Evolutionary conservation across 2,113 vertebrate species (phyloP).

Genomic region (Gila orcuttii): DNA sequence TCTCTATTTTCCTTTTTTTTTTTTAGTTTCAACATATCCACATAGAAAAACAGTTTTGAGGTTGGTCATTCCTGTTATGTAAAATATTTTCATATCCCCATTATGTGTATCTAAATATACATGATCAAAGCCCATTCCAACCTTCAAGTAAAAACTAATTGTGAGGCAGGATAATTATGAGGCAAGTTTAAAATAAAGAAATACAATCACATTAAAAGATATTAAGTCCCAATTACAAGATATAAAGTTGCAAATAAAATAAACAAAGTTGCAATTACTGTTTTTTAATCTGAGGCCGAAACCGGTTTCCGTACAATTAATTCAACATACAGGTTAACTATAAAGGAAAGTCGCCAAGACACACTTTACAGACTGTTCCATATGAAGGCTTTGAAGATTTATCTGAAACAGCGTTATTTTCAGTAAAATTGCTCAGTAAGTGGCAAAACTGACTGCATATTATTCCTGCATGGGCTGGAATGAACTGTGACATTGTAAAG

Average conservation of each 20-base stretch:
- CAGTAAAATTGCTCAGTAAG: neutral
- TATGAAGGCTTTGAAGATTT: neutral
- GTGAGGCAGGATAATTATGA: neutral
- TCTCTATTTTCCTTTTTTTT: neutral
- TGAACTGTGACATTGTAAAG: neutral
- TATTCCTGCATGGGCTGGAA: neutral
- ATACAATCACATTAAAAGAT: too few relatives aligned
- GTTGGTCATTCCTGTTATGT: constrained; percentile 17
- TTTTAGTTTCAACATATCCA: neutral
- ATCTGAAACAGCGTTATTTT: constrained; percentile 5
- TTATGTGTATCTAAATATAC: neutral
- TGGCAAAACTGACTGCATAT: constrained; percentile 2
- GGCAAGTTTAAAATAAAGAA: neutral
- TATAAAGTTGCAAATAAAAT: neutral
- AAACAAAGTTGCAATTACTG: neutral
- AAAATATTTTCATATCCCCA: neutral
- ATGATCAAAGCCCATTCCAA: neutral
- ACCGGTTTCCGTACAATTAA: neutral
- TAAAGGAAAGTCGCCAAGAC: neutral
- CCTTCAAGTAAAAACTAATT: neutral
- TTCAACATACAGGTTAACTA: neutral
- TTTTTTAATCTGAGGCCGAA: neutral
- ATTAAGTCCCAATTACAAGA: neutral
- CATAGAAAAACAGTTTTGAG: neutral
- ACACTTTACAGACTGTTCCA: neutral